Evolutionary conservation across 2,888 invertebrate species (phyloP).

Genomic region (Drosophila neotestacea): DNA sequence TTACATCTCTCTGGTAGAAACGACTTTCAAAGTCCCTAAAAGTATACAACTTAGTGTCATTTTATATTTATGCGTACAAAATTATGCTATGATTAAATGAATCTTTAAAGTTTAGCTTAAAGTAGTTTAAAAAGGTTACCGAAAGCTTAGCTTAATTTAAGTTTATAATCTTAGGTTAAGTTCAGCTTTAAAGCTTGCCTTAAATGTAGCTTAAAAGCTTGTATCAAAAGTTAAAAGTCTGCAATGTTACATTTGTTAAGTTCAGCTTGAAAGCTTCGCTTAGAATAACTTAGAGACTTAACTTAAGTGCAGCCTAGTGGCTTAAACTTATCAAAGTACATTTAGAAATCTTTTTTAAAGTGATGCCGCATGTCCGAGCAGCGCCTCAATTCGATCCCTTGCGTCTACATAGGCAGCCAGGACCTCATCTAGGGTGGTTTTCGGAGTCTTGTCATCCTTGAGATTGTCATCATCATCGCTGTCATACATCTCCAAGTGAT

Average conservation of each 20-base stretch:
- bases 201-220: neutral
- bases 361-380: constrained; percentile 29
- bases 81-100: too few species aligned
- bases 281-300: neutral
- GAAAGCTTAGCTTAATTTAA: neutral
- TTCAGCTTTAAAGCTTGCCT: neutral
- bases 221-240: neutral
- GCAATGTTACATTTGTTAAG: too few species aligned
- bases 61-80: too few species aligned
- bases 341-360: neutral
- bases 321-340: neutral
- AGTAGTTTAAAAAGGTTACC: neutral
- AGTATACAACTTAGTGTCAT: too few species aligned
- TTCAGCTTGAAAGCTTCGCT: neutral
- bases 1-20: too few species aligned
- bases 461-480: constrained; percentile 14
- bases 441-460: constrained; percentile 11
- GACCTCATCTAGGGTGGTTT: constrained; percentile 82
- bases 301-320: neutral
- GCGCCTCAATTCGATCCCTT: constrained; percentile 72
- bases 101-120: neutral
- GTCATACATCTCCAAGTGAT: constrained; percentile 7
- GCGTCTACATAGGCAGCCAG: constrained; percentile 83
- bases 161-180: neutral
- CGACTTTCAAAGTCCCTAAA: too few species aligned